A percentile compares a stretch with the other conserved stretches of the same genome.
phyloP scores from a whole-genome alignment of 2,888 invertebrate species.

The Phyllotreta striolata region DNA sequence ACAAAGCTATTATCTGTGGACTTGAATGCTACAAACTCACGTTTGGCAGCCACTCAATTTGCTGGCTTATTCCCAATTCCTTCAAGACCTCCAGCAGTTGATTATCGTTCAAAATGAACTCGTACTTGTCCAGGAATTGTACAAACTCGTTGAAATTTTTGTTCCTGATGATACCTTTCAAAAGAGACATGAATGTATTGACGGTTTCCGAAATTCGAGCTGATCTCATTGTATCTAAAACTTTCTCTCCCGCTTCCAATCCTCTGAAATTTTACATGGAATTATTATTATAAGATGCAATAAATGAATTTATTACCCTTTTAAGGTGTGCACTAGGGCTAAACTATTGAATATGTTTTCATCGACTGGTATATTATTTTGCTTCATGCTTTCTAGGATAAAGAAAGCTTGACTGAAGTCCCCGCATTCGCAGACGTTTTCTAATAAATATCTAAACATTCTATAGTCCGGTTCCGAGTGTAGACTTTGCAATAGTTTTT shows the following conservation, averaged over 20 bases:
- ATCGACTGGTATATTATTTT: slow-evolving; percentile 63
- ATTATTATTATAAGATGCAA: slow-evolving; percentile 16
- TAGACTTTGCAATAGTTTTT: slow-evolving; percentile 63
- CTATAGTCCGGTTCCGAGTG: slow-evolving; percentile 62
- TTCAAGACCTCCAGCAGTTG: slow-evolving; percentile 61
- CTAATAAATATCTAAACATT: slow-evolving; percentile 67
- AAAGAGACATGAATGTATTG: slow-evolving; percentile 64
- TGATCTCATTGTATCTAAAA: slow-evolving; percentile 67
- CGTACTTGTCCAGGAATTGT: slow-evolving; percentile 58
- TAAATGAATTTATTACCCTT: slow-evolving; percentile 58
- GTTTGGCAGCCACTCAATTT: slow-evolving; percentile 40
- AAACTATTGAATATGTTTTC: slow-evolving; percentile 69
- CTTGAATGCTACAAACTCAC: slow-evolving; percentile 28
- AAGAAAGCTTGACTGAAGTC: slow-evolving; percentile 66
- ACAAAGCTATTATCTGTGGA: slow-evolving; percentile 2
- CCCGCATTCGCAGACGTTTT: slow-evolving; percentile 66
- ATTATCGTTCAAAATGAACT: slow-evolving; percentile 50
- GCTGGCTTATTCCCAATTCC: slow-evolving; percentile 57
- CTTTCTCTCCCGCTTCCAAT: slow-evolving; percentile 61
- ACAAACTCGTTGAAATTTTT: slow-evolving; percentile 57
- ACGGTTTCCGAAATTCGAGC: slow-evolving; percentile 63
- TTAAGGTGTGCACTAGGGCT: slow-evolving; percentile 67
- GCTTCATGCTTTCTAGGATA: slow-evolving; percentile 70
- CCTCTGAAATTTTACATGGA: slow-evolving; percentile 51
- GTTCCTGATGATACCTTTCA: slow-evolving; percentile 64